Base-by-base conservation (phyloP, 2,888 invertebrate genomes). In the Galeopsomyia nigrocyanea region DNA sequence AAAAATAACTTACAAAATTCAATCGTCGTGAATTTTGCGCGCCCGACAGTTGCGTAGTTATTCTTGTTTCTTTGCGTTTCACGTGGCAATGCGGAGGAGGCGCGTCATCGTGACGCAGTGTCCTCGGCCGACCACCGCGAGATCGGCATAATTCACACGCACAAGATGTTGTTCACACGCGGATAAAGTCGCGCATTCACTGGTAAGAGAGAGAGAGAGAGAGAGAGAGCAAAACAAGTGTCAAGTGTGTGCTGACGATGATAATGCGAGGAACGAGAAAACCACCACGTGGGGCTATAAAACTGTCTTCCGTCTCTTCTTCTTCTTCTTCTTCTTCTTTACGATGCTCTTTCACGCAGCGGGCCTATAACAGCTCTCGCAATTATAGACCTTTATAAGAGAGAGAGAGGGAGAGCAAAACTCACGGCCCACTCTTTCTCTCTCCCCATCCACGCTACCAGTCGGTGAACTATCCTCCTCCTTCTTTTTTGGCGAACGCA, bases 221-320 rank as follows among this genome's bases (percentile, higher is more conserved):
- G 46, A 17, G n/a, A 7, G 16, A 14, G 13, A n/a, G 10, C 65
- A 16, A 6, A 17, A 16, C 65, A 13, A 47, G 62, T 22, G 49
- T 63, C 62, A 63, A 69, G 50, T 57, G 63, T 13, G 39, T 7
- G 39, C 2, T 13, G 75, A 77, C 68, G 73, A 77, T 71, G 75
- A 77, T 78, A 77, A 78, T 76, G 79, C 80, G 78, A 57, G 57
- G 66, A 57, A 57, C 77, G 81, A 51, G 51, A 26, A 26, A 3
- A 26, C 26, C 26, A 26, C 51, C 51, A 19, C 82, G 81, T 79
- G 81, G 83, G 26, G 85, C 86, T 85, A 87, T 87, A 88, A 88
- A 88, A 88, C 87, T 88, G 88, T 88, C 88, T 86, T 86, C 84
- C 80, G 83, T 81, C 84, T 84, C 84, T 39, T 39, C 39, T 87